Evolutionary conservation across 1,140 invertebrate genomes (phyloP).

Genomic region (Lerema accius): DNA sequence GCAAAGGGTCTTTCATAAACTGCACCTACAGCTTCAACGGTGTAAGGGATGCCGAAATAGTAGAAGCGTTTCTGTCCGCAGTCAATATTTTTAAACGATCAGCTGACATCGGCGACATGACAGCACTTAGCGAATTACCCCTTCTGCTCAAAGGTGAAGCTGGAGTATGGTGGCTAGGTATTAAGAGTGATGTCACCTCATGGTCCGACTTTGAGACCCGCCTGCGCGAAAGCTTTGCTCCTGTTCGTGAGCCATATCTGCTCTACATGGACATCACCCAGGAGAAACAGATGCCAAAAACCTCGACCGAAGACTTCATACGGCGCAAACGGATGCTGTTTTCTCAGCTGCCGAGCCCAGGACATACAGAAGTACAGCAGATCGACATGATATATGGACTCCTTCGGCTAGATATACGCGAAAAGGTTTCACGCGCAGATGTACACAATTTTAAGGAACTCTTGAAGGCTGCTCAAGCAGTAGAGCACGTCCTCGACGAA

Average conservation of each 20-base stretch:
- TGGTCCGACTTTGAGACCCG: constrained; percentile 32
- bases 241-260: constrained; percentile 32
- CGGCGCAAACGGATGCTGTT: constrained; percentile 35
- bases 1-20: no score
- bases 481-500: constrained; percentile 6
- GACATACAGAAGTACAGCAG: constrained; percentile 35
- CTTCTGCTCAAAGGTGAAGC: constrained; percentile 28
- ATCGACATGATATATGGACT: constrained; percentile 40
- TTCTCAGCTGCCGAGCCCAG: constrained; percentile 31
- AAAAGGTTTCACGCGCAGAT: constrained; percentile 24
- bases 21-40: no score
- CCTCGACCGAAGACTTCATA: constrained; percentile 37
- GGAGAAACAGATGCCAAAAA: no score
- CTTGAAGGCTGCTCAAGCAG: constrained; percentile 2
- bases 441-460: constrained; percentile 32
- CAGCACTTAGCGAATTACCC: not conserved
- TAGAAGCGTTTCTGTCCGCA: constrained; percentile 3
- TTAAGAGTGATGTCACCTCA: constrained; percentile 27
- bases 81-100: not conserved
- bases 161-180: constrained; percentile 42
- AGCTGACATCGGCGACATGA: not conserved
- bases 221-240: constrained; percentile 41
- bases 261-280: constrained; percentile 38
- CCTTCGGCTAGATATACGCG: constrained; percentile 27
- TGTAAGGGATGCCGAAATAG: not conserved